phyloP scores from a whole-genome alignment of 2,888 invertebrate genomes.

The Lochmaea crataegi region DNA sequence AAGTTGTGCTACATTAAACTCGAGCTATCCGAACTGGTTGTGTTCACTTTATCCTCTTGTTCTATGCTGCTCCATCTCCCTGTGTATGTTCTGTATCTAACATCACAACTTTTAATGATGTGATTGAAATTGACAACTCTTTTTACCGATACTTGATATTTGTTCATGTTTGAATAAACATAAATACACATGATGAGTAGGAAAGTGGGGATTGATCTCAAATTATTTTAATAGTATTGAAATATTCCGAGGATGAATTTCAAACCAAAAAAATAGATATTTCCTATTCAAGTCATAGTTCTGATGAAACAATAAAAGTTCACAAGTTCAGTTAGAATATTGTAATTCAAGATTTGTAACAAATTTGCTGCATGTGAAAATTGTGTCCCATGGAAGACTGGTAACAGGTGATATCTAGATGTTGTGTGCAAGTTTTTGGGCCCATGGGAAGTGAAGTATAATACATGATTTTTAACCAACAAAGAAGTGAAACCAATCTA shows the following conservation, averaged over 20 bases:
- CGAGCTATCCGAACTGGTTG: too few species aligned
- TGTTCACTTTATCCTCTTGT: neutral
- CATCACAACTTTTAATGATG: neutral
- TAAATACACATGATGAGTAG: neutral
- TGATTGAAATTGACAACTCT: too few species aligned
- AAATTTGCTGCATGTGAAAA: too few species aligned
- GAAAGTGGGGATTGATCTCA: neutral
- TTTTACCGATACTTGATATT: neutral
- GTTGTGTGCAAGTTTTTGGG: neutral
- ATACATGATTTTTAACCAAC: neutral
- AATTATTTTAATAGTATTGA: neutral
- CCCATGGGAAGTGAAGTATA: neutral
- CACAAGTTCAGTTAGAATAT: too few species aligned
- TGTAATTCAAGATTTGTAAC: too few species aligned
- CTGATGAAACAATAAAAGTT: neutral
- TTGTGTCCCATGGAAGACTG: too few species aligned
- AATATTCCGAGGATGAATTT: too few species aligned
- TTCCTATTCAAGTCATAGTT: neutral
- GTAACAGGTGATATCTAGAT: neutral
- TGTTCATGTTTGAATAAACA: neutral
- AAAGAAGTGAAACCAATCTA: neutral
- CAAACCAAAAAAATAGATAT: neutral
- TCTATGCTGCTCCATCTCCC: neutral
- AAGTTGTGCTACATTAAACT: too few species aligned
- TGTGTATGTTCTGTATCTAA: constrained; percentile 3